These are phyloP conservation scores for Altica lythri DNA, from an alignment of 2,888 invertebrate genomes.

Conservation along the genomic window DNA sequence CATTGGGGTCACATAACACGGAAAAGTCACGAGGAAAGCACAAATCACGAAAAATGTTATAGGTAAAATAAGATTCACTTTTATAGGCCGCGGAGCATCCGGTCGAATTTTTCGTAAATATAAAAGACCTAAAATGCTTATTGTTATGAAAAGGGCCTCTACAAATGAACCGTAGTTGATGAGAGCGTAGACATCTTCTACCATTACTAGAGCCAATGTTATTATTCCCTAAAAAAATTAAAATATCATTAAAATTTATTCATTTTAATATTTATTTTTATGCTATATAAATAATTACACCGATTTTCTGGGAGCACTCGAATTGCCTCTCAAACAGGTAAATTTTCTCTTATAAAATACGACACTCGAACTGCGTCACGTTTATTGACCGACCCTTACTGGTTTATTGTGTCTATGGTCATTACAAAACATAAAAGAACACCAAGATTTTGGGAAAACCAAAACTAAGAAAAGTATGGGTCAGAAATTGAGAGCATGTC, in stretches of 20 bases:
- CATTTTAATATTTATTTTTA: no score
- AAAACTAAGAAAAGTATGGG: no score
- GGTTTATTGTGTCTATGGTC: no score
- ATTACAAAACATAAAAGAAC: no score
- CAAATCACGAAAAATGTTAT: slow-evolving; percentile 77
- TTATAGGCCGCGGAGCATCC: slow-evolving; percentile 80
- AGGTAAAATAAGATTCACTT: slow-evolving; percentile 70
- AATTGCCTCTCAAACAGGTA: no score
- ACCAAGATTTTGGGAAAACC: no score
- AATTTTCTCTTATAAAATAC: no score
- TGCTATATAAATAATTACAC: no score
- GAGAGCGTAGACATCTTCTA: slow-evolving; percentile 82
- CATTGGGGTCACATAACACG: slow-evolving; percentile 77
- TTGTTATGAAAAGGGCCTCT: slow-evolving; percentile 88
- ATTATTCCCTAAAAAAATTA: slow-evolving; percentile 75
- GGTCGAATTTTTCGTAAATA: slow-evolving; percentile 83
- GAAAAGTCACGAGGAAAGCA: slow-evolving; percentile 78
- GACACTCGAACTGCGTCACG: no score
- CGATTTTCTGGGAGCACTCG: no score
- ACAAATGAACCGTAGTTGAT: slow-evolving; percentile 93
- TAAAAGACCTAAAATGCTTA: slow-evolving; percentile 83
- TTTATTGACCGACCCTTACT: no score
- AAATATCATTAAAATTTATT: slow-evolving; percentile 18
- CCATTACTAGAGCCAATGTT: slow-evolving; percentile 78
- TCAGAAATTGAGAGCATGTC: no score